Percentiles rank a stretch among this genome's conserved stretches.
phyloP scores from a whole-genome alignment of 2,113 vertebrate species.

The Mus pahari region DNA sequence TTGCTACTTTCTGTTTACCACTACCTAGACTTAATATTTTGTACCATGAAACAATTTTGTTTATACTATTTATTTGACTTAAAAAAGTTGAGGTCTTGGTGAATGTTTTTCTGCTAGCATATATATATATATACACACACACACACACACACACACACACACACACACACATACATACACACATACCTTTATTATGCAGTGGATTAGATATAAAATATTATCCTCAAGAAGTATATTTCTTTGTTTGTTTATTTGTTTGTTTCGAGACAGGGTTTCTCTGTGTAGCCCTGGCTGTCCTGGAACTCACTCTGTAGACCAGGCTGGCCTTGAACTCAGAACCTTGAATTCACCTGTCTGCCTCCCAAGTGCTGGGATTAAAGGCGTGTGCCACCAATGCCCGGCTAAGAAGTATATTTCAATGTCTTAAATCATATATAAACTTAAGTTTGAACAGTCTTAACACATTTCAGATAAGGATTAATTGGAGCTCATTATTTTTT shows the following conservation, averaged over 20 bases:
- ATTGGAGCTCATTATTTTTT: slow-evolving; percentile 9
- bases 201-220: slow-evolving; percentile 27
- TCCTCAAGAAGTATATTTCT: slow-evolving; percentile 42
- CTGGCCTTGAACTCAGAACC: too few species aligned
- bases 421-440: slow-evolving; percentile 46
- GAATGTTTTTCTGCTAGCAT: not conserved
- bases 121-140: too few species aligned
- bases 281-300: too few species aligned
- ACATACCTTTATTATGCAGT: slow-evolving; percentile 37
- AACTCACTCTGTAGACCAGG: too few species aligned
- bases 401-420: slow-evolving; percentile 55
- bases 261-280: too few species aligned
- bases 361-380: too few species aligned
- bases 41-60: not conserved
- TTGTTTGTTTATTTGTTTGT: too few species aligned
- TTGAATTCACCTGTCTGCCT: too few species aligned
- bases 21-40: slow-evolving; percentile 19
- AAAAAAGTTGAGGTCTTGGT: not conserved
- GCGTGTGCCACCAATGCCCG: too few species aligned
- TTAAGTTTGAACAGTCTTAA: slow-evolving; percentile 17
- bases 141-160: too few species aligned
- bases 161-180: too few species aligned
- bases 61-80: slow-evolving; percentile 27
- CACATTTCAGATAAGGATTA: slow-evolving; percentile 39
- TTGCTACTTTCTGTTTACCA: not conserved